These are phyloP conservation scores for Sclerodermus sp. DNA, from an alignment of 2,888 invertebrate species.

Conservation along the genomic window DNA sequence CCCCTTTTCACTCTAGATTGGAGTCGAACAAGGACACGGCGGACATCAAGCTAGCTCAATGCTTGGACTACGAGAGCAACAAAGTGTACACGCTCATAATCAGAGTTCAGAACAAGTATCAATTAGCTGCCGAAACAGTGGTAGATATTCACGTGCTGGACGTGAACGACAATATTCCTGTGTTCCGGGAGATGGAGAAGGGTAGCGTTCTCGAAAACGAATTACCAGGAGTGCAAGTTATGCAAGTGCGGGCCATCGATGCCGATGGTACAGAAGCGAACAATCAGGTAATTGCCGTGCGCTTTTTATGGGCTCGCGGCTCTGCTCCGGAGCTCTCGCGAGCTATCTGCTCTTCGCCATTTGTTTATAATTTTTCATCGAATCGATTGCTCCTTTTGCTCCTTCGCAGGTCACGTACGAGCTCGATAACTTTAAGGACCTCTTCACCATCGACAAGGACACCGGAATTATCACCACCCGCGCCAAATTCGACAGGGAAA, in stretches of 20 bases:
- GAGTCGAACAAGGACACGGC: slow-evolving; percentile 72
- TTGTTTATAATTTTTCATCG: background rate
- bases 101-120: slow-evolving; percentile 78
- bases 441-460: slow-evolving; percentile 81
- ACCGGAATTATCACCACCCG: slow-evolving; percentile 88
- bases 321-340: too few relatives aligned
- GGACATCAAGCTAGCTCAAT: slow-evolving; percentile 74
- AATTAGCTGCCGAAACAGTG: slow-evolving; percentile 76
- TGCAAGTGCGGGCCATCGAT: slow-evolving; percentile 86
- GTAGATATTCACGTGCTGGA: slow-evolving; percentile 80
- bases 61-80: slow-evolving; percentile 82
- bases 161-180: slow-evolving; percentile 88
- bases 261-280: slow-evolving; percentile 81
- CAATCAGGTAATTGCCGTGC: slow-evolving; percentile 65
- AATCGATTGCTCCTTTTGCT: too few relatives aligned
- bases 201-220: slow-evolving; percentile 88
- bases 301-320: too few relatives aligned
- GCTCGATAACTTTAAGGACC: slow-evolving; percentile 68
- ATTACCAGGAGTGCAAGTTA: slow-evolving; percentile 78
- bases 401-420: slow-evolving; percentile 72
- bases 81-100: slow-evolving; percentile 83
- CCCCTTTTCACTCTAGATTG: slow-evolving; percentile 42
- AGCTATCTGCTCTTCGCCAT: too few relatives aligned
- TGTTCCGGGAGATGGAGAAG: slow-evolving; percentile 78
- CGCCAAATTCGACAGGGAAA: slow-evolving; percentile 84